phyloP scores from a whole-genome alignment of 2,797 vertebrate genomes.

The Phataginus tricuspis region DNA sequence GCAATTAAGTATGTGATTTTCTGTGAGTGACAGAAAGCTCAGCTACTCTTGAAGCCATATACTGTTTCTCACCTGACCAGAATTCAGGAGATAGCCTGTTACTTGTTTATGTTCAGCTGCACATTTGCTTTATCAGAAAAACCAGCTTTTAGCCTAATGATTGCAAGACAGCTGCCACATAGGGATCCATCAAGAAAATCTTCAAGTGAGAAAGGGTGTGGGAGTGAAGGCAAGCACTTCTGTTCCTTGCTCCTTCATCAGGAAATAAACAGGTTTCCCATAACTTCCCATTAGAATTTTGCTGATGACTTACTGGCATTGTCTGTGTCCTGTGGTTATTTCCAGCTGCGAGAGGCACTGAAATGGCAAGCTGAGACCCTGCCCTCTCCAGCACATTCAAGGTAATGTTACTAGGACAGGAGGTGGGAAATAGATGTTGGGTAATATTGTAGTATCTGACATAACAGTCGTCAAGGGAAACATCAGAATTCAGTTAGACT shows the following conservation, averaged over 20 bases:
- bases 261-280: neutral
- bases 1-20: neutral
- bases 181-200: neutral
- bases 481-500: slow-evolving; percentile 39
- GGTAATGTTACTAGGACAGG: neutral
- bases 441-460: slow-evolving; percentile 37
- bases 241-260: neutral
- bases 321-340: neutral
- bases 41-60: neutral
- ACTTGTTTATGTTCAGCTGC: neutral
- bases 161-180: neutral
- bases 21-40: neutral
- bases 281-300: neutral
- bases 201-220: neutral
- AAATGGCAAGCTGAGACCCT: neutral
- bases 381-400: slow-evolving; percentile 10
- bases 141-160: neutral
- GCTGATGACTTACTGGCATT: neutral
- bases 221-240: neutral
- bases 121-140: neutral
- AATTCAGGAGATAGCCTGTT: neutral
- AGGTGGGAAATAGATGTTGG: neutral
- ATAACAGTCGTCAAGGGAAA: slow-evolving; percentile 19
- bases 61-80: neutral
- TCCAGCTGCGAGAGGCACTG: neutral